Percentiles rank a stretch among this genome's conserved stretches.
phyloP scores from a whole-genome alignment of 2,888 invertebrate species.

The Germaria angustata region DNA sequence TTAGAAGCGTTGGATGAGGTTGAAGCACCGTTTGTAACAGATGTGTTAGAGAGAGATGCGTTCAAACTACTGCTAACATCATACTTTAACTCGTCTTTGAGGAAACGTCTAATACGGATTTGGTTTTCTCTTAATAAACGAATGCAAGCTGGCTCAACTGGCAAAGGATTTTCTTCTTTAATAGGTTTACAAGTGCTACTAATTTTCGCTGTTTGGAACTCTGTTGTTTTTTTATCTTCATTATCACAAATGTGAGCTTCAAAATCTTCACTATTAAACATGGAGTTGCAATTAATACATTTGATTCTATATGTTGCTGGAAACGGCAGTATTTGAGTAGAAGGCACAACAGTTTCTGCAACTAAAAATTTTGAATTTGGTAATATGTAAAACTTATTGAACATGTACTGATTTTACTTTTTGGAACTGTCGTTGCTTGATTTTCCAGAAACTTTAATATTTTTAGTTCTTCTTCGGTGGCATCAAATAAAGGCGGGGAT shows the following conservation, averaged over 20 bases:
- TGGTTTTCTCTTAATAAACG: slow-evolving; percentile 77
- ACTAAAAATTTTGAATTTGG: background rate
- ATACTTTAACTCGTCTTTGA: slow-evolving; percentile 78
- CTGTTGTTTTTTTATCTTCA: slow-evolving; percentile 70
- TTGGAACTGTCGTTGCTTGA: slow-evolving; percentile 35
- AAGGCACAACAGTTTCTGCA: slow-evolving; percentile 15
- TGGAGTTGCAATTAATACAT: slow-evolving; percentile 74
- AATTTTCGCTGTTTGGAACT: slow-evolving; percentile 17
- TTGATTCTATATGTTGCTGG: slow-evolving; percentile 68
- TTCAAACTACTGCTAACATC: slow-evolving; percentile 70
- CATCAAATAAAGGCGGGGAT: slow-evolving; percentile 67
- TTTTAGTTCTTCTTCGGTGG: slow-evolving; percentile 72
- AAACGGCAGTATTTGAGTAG: slow-evolving; percentile 14
- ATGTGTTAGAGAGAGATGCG: background rate
- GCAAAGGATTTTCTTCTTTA: slow-evolving; percentile 68
- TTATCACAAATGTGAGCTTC: slow-evolving; percentile 74
- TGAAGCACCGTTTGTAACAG: background rate
- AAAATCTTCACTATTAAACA: slow-evolving; percentile 72
- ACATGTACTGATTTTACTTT: slow-evolving; percentile 34
- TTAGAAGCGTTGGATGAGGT: slow-evolving; percentile 27
- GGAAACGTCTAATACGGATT: slow-evolving; percentile 76
- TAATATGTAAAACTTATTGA: background rate
- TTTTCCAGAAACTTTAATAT: slow-evolving; percentile 72
- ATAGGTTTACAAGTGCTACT: slow-evolving; percentile 57
- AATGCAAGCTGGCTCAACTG: slow-evolving; percentile 71